A percentile compares a stretch with the other conserved stretches of the same genome.
These are phyloP conservation scores for Invenusta paracnida DNA, from an alignment of 2,888 invertebrate genomes.

Conservation along the genomic window DNA sequence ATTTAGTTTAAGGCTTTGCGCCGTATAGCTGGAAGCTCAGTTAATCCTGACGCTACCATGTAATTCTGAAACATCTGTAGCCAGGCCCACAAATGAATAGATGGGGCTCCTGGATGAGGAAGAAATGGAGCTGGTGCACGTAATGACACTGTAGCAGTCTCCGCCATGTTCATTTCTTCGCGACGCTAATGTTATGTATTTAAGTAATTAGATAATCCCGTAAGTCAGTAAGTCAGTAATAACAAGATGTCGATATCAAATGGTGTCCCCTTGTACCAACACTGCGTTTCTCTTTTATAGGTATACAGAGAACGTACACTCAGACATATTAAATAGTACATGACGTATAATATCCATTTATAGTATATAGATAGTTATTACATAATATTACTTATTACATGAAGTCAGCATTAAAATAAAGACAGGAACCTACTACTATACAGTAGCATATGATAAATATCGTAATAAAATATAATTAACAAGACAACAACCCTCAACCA, in stretches of 20 bases:
- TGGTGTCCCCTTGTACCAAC: too few species aligned
- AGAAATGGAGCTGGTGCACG: neutral
- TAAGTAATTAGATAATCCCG: neutral
- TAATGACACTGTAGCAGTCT: neutral
- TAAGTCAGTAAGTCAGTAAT: neutral
- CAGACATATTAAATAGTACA: too few species aligned
- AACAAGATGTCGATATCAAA: neutral
- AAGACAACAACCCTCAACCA: too few species aligned
- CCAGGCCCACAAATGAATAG: neutral
- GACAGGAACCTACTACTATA: too few species aligned
- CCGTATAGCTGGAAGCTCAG: neutral
- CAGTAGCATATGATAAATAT: too few species aligned
- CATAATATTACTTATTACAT: too few species aligned
- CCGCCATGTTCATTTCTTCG: neutral
- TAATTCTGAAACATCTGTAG: neutral
- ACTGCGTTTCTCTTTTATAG: too few species aligned
- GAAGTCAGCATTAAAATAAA: too few species aligned
- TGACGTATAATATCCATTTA: too few species aligned
- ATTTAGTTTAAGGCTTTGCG: neutral
- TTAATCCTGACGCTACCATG: neutral
- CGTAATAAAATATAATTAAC: too few species aligned
- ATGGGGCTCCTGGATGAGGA: neutral
- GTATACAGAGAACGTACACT: too few species aligned
- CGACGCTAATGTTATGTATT: neutral
- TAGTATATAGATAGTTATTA: too few species aligned